phyloP scores from a whole-genome alignment of 2,888 invertebrate species.

The Laspeyria flexula region DNA sequence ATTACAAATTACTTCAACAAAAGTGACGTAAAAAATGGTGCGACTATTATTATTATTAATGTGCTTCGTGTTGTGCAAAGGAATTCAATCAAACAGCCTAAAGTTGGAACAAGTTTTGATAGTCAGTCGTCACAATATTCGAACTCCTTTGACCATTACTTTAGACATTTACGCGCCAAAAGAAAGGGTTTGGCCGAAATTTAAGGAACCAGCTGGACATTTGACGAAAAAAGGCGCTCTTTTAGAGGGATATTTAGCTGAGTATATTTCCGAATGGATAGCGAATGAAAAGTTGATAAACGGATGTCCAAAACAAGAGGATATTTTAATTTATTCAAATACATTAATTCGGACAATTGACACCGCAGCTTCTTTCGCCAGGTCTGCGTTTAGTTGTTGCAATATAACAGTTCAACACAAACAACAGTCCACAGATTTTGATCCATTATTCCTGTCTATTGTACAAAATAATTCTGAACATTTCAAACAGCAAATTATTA shows the following conservation, averaged over 20 bases:
- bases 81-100: conserved; percentile 20
- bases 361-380: conserved; percentile 63
- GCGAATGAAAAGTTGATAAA: conserved; percentile 50
- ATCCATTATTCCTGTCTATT: conserved; percentile 62
- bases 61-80: conserved; percentile 23
- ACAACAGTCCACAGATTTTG: too few relatives aligned
- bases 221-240: conserved; percentile 67
- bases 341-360: conserved; percentile 62
- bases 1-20: not conserved
- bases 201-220: conserved; percentile 53
- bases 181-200: conserved; percentile 60
- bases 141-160: conserved; percentile 60
- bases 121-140: conserved; percentile 60
- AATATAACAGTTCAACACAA: too few relatives aligned
- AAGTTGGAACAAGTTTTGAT: conserved; percentile 28
- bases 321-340: conserved; percentile 65
- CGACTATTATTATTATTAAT: too few relatives aligned
- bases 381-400: conserved; percentile 63
- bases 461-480: conserved; percentile 51
- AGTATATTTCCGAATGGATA: conserved; percentile 67
- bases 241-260: conserved; percentile 68
- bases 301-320: conserved; percentile 54
- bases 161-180: conserved; percentile 55
- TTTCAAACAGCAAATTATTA: conserved; percentile 44
- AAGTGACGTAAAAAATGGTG: conserved; percentile 22